phyloP scores from a whole-genome alignment of 2,113 vertebrate genomes.

The Gorsachius goisagi region DNA sequence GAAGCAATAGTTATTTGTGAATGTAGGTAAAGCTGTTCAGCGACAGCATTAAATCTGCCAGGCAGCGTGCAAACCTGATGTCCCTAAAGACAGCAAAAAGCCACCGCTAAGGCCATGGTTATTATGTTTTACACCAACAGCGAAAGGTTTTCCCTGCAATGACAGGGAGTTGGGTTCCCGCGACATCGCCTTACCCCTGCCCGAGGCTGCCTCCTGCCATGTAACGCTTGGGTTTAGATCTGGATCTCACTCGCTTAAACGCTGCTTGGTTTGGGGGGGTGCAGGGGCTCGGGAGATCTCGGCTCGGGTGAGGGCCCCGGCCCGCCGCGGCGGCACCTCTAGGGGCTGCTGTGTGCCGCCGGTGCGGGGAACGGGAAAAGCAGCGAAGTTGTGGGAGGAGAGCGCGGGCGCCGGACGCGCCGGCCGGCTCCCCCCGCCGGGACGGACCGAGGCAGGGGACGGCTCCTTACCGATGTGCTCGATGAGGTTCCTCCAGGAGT shows the following conservation, averaged over 20 bases:
- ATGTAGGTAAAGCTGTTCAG: neutral
- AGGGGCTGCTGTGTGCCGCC: neutral
- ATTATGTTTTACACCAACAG: neutral
- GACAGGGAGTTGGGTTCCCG: neutral
- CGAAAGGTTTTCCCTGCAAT: too few relatives aligned
- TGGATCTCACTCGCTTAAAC: neutral
- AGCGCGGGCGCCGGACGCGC: neutral
- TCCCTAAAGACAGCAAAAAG: neutral
- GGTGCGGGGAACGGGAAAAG: neutral
- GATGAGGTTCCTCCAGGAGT: slow-evolving; percentile 79
- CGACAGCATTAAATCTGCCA: neutral
- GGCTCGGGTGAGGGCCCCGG: neutral
- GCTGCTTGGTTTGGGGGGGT: neutral
- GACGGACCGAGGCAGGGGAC: neutral
- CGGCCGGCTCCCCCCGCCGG: neutral
- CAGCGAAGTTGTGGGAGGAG: neutral
- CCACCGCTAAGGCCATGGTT: neutral
- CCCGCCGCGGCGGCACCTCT: neutral
- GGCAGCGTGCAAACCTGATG: neutral
- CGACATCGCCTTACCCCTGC: neutral
- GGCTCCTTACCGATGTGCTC: slow-evolving; percentile 77
- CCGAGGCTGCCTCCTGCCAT: neutral
- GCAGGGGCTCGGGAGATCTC: neutral
- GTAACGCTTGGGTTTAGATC: neutral
- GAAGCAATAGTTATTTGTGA: neutral